Conservation (phyloP, 2,888 invertebrate species). For the Drosophila suboccidentalis region DNA sequence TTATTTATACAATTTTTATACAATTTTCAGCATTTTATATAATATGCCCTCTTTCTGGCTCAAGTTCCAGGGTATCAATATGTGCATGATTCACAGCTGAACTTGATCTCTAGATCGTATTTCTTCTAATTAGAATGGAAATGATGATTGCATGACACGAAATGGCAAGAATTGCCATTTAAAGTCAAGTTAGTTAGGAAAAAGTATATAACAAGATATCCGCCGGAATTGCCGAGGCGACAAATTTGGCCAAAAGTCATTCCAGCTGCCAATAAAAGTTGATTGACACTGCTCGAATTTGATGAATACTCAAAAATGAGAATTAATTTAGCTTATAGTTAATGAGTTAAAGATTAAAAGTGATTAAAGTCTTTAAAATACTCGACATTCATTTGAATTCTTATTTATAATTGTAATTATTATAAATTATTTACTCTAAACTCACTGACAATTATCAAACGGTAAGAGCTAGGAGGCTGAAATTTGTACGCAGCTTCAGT, state of each 20-base stretch:
- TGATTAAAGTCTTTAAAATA: too few species aligned
- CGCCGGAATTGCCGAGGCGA: constrained; percentile 25
- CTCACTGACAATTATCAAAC: too few species aligned
- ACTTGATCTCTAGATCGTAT: constrained; percentile 9
- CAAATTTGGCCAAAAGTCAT: constrained; percentile 11
- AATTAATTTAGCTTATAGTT: not conserved
- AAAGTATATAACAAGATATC: constrained; percentile 15
- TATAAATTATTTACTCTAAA: too few species aligned
- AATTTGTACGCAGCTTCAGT: too few species aligned
- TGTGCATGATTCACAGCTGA: constrained; percentile 13
- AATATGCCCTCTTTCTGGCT: not conserved
- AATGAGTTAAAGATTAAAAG: not conserved
- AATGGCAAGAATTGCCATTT: constrained; percentile 21
- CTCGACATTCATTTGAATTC: too few species aligned
- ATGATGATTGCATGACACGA: constrained; percentile 26
- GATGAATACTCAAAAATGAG: not conserved
- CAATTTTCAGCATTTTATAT: not conserved
- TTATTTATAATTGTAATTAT: too few species aligned
- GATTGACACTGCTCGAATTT: constrained; percentile 5
- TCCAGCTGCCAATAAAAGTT: not conserved
- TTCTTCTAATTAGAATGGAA: constrained; percentile 6
- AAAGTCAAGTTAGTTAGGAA: not conserved
- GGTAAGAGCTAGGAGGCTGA: too few species aligned
- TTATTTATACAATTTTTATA: not conserved
- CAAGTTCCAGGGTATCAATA: not conserved